Evolutionary conservation across 2,888 invertebrate genomes (phyloP).

Genomic region (Desoria tigrina): DNA sequence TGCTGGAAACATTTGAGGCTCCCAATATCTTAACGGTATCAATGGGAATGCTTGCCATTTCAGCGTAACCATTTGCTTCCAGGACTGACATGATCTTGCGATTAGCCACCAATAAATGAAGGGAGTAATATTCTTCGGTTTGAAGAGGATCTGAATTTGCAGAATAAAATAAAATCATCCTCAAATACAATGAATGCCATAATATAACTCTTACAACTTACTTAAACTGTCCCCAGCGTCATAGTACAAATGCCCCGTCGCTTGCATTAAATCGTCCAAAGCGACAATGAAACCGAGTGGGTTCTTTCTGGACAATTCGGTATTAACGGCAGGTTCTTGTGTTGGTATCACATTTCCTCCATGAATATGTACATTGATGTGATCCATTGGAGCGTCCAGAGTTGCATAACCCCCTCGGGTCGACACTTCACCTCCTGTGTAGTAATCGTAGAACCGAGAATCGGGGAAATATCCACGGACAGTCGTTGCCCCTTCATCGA

Average conservation of each 20-base stretch:
- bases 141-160: background rate
- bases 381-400: constrained; percentile 36
- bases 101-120: no score
- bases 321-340: constrained; percentile 51
- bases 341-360: constrained; percentile 53
- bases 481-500: constrained; percentile 59
- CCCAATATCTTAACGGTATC: no score
- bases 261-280: constrained; percentile 40
- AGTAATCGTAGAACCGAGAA: constrained; percentile 55
- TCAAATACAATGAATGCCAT: background rate
- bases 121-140: background rate
- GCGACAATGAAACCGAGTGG: constrained; percentile 65
- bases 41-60: no score
- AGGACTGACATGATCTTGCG: no score
- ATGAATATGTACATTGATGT: constrained; percentile 52
- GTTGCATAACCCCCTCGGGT: background rate
- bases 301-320: constrained; percentile 56
- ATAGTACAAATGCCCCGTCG: constrained; percentile 53
- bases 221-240: constrained; percentile 55
- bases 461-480: constrained; percentile 56
- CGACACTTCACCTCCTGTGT: constrained; percentile 50
- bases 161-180: background rate
- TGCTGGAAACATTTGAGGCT: constrained; percentile 54
- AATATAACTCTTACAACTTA: background rate
- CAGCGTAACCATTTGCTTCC: no score